Conservation (phyloP, 2,888 invertebrate genomes). For the Lobophora halterata region DNA sequence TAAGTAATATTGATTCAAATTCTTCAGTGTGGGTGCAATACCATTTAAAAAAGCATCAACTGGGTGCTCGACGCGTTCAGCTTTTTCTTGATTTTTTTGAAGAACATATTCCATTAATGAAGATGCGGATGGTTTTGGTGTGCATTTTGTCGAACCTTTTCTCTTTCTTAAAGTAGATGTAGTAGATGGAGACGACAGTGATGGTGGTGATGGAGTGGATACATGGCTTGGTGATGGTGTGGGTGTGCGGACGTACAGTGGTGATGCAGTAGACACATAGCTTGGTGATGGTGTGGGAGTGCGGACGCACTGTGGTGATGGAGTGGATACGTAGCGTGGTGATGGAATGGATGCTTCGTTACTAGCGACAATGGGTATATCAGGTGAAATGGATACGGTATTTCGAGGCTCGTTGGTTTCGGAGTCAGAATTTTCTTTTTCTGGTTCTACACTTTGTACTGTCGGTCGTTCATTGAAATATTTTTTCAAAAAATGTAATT, state of each 20-base stretch:
- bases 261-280: constrained; percentile 20
- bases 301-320: constrained; percentile 10
- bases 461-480: constrained; percentile 20
- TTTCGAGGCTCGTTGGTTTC: constrained; percentile 25
- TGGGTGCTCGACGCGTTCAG: constrained; percentile 23
- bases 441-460: constrained; percentile 23
- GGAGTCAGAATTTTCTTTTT: constrained; percentile 21
- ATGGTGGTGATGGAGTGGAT: constrained; percentile 16
- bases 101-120: constrained; percentile 28
- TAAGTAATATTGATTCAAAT: constrained; percentile 29
- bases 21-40: constrained; percentile 29
- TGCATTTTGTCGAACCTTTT: constrained; percentile 27
- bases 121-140: constrained; percentile 28
- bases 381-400: constrained; percentile 18
- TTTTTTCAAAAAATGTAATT: constrained; percentile 20
- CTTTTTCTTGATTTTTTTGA: constrained; percentile 28
- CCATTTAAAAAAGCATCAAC: constrained; percentile 31
- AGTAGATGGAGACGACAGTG: constrained; percentile 22
- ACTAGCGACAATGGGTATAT: constrained; percentile 24
- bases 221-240: constrained; percentile 4
- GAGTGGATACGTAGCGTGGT: constrained; percentile 18
- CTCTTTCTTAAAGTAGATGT: constrained; percentile 25
- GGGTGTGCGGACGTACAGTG: constrained; percentile 8
- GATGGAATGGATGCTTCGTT: constrained; percentile 23
- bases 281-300: constrained; percentile 21